Base-by-base conservation (phyloP, 2,797 vertebrate genomes). In the Fratercula arctica region DNA sequence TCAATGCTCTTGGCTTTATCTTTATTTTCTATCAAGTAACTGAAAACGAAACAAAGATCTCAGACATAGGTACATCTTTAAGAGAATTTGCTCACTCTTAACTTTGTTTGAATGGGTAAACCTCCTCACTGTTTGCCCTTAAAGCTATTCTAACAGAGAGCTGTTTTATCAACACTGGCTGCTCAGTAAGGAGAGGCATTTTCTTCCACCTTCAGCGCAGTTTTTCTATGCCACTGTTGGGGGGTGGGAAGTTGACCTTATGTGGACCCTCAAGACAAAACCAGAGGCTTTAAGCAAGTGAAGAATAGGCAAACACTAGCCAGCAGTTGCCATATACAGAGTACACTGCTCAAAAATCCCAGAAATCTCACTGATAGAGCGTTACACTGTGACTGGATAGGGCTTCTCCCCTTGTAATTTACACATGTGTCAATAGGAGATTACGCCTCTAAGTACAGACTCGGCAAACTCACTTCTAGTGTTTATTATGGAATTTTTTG, bases 211-310 rank as follows among this genome's bases (percentile, higher is more conserved):
- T 96, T 93, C 95, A 72, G 69, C 70, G 66, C 83, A 50, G 67
- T 85, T 96, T 96, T 95, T 95, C 96, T 91, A 93, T 95, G 94
- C 89, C 96, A 87, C 89, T 77, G 72, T 31, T 89, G 94, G 95
- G 91, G 92, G 97, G 95, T 95, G 97, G 95, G 97, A 96, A 96
- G 95, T 24, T 97, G 97, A 97, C 97, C 97, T 97, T 87, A 94
- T 0, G 67, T 79, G 88, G 96, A 97, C 95, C 96, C 91, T 96
- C 81, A 85, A 95, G 97, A 97, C 97, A 98, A 97, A 98, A 97
- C 92, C 83, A 82, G 86, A 81, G 87, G 67, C 89, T 96, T 96
- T 91, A 95, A 95, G 93, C 83, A 89, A 96, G 96, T 70, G 91
- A 91, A 94, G 96, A 95, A 85, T 93, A 96, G 95, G 96, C 97